Evolutionary conservation across 2,797 vertebrate species (phyloP).

Genomic region (Rhinella marina): DNA sequence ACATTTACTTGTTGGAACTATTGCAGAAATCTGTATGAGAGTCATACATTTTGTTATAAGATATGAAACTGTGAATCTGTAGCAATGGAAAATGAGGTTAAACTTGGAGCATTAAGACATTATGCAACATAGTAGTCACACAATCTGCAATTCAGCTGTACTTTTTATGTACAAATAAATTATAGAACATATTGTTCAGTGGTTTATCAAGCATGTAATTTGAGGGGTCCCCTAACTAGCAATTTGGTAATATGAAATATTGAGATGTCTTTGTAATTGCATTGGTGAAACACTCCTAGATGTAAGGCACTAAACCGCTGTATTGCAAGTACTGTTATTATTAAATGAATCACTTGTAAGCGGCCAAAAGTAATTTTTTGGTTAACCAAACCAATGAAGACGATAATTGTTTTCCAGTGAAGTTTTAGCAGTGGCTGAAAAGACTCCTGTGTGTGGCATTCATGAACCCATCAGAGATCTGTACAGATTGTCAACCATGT

Average conservation of each 20-base stretch:
- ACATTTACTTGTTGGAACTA: background rate
- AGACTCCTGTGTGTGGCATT: conserved; percentile 26
- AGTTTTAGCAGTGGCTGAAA: conserved; percentile 18
- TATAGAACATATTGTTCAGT: conserved; percentile 58
- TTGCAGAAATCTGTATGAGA: background rate
- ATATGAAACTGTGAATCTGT: conserved; percentile 24
- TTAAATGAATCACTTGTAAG: conserved; percentile 56
- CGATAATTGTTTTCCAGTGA: conserved; percentile 52
- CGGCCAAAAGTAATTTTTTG: conserved; percentile 35
- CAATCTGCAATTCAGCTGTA: conserved; percentile 47
- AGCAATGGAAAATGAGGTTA: conserved; percentile 46
- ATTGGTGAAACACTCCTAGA: conserved; percentile 46
- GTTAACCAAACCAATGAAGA: conserved; percentile 48
- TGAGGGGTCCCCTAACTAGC: conserved; percentile 46
- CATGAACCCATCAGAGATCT: background rate
- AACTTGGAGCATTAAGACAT: conserved; percentile 33
- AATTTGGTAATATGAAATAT: conserved; percentile 60
- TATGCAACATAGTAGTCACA: conserved; percentile 47
- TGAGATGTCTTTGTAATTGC: conserved; percentile 61
- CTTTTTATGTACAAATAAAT: conserved; percentile 56
- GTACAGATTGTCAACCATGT: background rate
- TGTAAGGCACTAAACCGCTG: conserved; percentile 46
- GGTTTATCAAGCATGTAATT: conserved; percentile 57
- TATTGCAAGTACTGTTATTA: conserved; percentile 50
- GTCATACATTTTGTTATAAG: background rate